phyloP scores from a whole-genome alignment of 2,888 invertebrate species.

The Chironomus tentans region DNA sequence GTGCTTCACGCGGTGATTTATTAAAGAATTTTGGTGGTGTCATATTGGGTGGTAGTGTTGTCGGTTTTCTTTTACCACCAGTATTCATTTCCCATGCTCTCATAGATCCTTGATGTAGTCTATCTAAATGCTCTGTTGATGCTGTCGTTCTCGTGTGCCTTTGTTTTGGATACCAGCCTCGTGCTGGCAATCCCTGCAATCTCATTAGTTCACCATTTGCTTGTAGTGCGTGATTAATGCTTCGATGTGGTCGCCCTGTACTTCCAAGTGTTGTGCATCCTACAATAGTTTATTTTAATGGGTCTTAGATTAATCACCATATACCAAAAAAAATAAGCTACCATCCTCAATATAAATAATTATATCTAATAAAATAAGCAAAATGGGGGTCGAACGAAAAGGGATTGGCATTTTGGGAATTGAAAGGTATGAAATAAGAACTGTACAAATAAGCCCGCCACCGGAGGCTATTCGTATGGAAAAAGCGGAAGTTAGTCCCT shows the following conservation, averaged over 20 bases:
- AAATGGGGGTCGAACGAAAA: too few relatives aligned
- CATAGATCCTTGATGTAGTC: conserved; percentile 49
- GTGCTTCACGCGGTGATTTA: conserved; percentile 76
- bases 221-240: conserved; percentile 45
- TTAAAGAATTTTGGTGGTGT: conserved; percentile 71
- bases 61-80: conserved; percentile 56
- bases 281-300: not conserved
- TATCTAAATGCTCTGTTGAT: conserved; percentile 76
- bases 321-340: not conserved
- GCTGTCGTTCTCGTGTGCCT: conserved; percentile 65
- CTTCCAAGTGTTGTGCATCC: conserved; percentile 21
- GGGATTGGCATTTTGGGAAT: too few relatives aligned
- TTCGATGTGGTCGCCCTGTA: conserved; percentile 37
- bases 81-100: conserved; percentile 42
- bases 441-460: too few relatives aligned
- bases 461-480: too few relatives aligned
- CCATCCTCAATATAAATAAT: too few relatives aligned
- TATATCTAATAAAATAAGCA: not conserved
- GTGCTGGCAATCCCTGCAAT: conserved; percentile 47
- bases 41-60: conserved; percentile 73
- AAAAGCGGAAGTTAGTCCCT: too few relatives aligned
- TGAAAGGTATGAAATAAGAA: too few relatives aligned
- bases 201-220: conserved; percentile 35
- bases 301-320: not conserved
- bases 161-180: conserved; percentile 77